These are phyloP conservation scores for Stigmatopora argus DNA, from an alignment of 2,113 vertebrate genomes.

Conservation along the genomic window DNA sequence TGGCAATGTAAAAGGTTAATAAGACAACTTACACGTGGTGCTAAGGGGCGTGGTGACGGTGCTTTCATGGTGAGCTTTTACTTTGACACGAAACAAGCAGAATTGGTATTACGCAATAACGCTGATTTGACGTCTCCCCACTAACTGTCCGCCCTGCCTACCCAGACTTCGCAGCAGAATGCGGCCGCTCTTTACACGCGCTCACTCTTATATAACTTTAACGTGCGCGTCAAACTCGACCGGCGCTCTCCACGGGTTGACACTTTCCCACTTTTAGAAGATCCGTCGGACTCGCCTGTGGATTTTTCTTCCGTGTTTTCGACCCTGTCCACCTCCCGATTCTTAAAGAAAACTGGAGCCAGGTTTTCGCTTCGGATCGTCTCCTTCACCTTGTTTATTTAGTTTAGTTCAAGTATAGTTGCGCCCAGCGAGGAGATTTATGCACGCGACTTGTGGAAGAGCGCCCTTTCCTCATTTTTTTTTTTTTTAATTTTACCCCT, in stretches of 20 bases:
- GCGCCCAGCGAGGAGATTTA: constrained; percentile 24
- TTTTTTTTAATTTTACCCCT: background rate
- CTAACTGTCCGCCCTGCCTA: constrained; percentile 51
- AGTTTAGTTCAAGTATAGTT: constrained; percentile 27
- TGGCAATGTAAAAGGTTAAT: too few relatives aligned
- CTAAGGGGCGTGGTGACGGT: background rate
- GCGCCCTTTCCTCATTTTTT: background rate
- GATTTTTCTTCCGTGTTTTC: background rate
- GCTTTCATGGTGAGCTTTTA: background rate
- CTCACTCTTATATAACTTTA: constrained; percentile 61
- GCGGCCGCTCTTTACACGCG: constrained; percentile 32
- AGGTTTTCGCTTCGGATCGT: background rate
- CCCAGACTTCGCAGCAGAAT: constrained; percentile 48
- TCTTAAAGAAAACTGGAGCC: background rate
- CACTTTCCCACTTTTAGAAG: background rate
- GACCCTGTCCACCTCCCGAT: background rate
- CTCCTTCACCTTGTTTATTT: constrained; percentile 24
- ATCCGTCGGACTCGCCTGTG: constrained; percentile 8
- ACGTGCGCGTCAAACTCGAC: constrained; percentile 25
- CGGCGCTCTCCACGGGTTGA: constrained; percentile 15
- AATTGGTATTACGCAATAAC: fast-evolving
- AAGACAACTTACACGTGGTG: background rate
- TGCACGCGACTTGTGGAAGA: background rate
- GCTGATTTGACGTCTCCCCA: background rate
- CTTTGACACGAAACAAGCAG: background rate